Evolutionary conservation across 2,797 vertebrate genomes (phyloP).

Genomic region (Ptychadena robeensis): DNA sequence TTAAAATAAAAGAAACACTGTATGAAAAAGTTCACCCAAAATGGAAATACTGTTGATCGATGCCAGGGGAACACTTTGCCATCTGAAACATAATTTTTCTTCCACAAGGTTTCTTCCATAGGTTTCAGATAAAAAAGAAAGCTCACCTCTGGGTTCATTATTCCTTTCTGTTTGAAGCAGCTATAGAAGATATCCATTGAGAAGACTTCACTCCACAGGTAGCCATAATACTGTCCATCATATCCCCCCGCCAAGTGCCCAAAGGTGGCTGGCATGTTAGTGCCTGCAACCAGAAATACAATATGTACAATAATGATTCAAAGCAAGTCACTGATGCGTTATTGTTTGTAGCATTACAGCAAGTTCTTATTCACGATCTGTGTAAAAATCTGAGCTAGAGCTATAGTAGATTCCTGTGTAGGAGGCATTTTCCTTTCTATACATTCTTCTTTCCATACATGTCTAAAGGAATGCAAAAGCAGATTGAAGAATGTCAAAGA

Average conservation of each 20-base stretch:
- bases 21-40: too few relatives aligned
- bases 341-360: neutral
- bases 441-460: too few relatives aligned
- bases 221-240: conserved; percentile 94
- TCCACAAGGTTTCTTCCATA: too few relatives aligned
- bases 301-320: neutral
- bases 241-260: conserved; percentile 91
- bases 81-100: neutral
- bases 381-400: too few relatives aligned
- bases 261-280: conserved; percentile 94
- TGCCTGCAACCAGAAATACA: conserved; percentile 74
- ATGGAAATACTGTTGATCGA: too few relatives aligned
- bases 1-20: too few relatives aligned
- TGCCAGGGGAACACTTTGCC: neutral
- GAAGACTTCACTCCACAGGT: conserved; percentile 95
- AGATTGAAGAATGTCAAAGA: too few relatives aligned
- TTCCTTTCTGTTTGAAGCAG: conserved; percentile 89
- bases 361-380: neutral
- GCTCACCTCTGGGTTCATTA: conserved; percentile 89
- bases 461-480: too few relatives aligned
- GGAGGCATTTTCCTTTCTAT: too few relatives aligned
- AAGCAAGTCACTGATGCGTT: neutral
- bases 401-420: too few relatives aligned
- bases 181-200: conserved; percentile 93
- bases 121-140: conserved; percentile 10